Evolutionary conservation across 2,113 vertebrate species (phyloP), one percentile per base, ranked within the genome.

Genomic region (Hydrolagus affinis): DNA sequence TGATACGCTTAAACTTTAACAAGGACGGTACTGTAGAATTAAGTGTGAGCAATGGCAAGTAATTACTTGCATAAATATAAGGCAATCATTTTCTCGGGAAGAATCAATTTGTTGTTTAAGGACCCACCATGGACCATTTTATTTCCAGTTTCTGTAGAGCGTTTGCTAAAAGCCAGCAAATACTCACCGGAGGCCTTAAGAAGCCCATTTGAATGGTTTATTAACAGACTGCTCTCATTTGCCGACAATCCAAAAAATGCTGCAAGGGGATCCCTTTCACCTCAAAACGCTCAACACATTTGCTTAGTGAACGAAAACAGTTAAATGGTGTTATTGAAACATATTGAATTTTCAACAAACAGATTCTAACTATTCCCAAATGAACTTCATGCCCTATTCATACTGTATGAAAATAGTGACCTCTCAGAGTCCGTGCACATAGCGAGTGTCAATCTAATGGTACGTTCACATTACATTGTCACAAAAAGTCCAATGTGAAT

Each of bases 91-190:
- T 70, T 70, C 23, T 70, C 8, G 11, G n/a, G 6, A 23, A 2
- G 69, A 70, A 70, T 70, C 69, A 70, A 70, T 70, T 70, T 0
- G 10, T 70, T 70, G 21, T 7, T n/a, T 70, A 8, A n/a, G 69
- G 8, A 70, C 21, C 69, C 10, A 70, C 32, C 14, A 14, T 25
- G 6, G 4, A n/a, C 10, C n/a, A 74, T 23, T 62, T 6, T 78
- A 44, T n/a, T 25, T 23, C 75, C 56, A 60, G 21, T 23, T 25
- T 78, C 14, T 21, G 59, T 59, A 23, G 56, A n/a, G 60, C 59
- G n/a, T 60, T 59, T 62, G 57, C n/a, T 8, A 59, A 78, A 78
- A 62, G 57, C 23, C 76, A 62, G 76, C 57, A 62, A 78, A 78
- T 25, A 25, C n/a, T 72, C 23, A 72, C 70, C 70, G 28, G 70